These are phyloP conservation scores for Lepidurus apus DNA, from an alignment of 1,140 invertebrate genomes.

Conservation along the genomic window DNA sequence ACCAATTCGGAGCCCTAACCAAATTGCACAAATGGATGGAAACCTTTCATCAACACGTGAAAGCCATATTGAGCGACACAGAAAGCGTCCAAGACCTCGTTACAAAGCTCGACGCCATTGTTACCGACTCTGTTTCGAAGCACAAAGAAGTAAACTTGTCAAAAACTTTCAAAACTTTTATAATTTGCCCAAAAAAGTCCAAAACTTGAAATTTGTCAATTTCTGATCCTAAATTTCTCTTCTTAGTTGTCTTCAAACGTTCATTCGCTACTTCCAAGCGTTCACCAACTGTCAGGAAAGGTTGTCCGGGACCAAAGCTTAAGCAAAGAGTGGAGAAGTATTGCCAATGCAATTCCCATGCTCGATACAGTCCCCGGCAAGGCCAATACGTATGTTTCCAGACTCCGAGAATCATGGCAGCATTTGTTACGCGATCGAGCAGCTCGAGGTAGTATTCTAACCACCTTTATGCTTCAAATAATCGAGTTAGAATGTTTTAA, in stretches of 20 bases:
- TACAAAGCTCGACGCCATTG: background rate
- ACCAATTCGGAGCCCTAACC: background rate
- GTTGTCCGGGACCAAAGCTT: constrained; percentile 46
- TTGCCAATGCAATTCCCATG: constrained; percentile 56
- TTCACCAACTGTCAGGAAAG: constrained; percentile 51
- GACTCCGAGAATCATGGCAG: constrained; percentile 84
- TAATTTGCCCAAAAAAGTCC: background rate
- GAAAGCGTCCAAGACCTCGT: background rate
- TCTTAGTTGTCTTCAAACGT: constrained; percentile 5
- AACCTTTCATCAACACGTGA: background rate
- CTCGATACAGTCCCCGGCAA: constrained; percentile 59
- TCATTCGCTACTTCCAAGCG: constrained; percentile 43
- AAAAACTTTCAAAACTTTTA: background rate
- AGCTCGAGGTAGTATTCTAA: constrained; percentile 47
- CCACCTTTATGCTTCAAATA: too few relatives aligned
- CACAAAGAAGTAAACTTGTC: background rate
- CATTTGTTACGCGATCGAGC: constrained; percentile 79
- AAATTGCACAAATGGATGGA: constrained; percentile 4
- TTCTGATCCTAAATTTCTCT: background rate
- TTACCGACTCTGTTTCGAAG: background rate
- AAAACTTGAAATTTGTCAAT: background rate
- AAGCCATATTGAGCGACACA: background rate
- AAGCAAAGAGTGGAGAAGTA: constrained; percentile 64
- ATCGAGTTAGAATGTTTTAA: too few relatives aligned
- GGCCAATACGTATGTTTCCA: constrained; percentile 64